Conservation (phyloP, 2,888 invertebrate genomes). For the Colletes collaris region DNA sequence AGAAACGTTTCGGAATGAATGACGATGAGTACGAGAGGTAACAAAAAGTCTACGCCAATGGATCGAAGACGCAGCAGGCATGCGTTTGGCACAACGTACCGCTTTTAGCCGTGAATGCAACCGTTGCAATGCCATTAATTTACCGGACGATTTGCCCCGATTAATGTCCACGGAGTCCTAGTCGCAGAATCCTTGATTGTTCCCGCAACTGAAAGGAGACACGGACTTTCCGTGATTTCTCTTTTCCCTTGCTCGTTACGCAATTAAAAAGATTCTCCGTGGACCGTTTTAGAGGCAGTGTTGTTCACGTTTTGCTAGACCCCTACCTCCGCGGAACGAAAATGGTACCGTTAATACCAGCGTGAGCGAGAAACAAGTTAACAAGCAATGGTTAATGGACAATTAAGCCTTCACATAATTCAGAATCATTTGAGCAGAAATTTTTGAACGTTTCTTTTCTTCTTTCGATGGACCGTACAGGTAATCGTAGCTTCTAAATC, state of each 20-base stretch:
- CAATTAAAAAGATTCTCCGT: conserved; percentile 40
- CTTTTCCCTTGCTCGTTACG: conserved; percentile 36
- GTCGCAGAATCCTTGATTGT: conserved; percentile 34
- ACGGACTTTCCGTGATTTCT: conserved; percentile 23
- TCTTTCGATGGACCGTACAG: too few relatives aligned
- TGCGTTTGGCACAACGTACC: conserved; percentile 36
- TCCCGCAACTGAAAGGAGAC: conserved; percentile 20
- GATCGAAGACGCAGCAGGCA: conserved; percentile 35
- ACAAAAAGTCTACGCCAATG: conserved; percentile 37
- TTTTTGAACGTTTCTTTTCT: neutral
- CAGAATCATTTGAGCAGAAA: conserved; percentile 6
- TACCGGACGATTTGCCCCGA: conserved; percentile 64
- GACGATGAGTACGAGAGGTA: neutral
- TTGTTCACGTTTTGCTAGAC: conserved; percentile 25
- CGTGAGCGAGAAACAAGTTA: neutral
- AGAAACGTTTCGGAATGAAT: too few relatives aligned
- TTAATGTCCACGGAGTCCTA: conserved; percentile 51
- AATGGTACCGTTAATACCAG: neutral
- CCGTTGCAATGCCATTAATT: conserved; percentile 56
- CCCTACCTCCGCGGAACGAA: neutral
- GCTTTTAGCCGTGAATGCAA: conserved; percentile 36
- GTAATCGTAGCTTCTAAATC: too few relatives aligned
- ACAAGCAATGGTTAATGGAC: conserved; percentile 5
- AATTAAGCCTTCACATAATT: neutral
- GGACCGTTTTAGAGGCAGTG: neutral